Evolutionary conservation across 2,113 vertebrate genomes (phyloP).

Genomic region (Pungitius pungitius): DNA sequence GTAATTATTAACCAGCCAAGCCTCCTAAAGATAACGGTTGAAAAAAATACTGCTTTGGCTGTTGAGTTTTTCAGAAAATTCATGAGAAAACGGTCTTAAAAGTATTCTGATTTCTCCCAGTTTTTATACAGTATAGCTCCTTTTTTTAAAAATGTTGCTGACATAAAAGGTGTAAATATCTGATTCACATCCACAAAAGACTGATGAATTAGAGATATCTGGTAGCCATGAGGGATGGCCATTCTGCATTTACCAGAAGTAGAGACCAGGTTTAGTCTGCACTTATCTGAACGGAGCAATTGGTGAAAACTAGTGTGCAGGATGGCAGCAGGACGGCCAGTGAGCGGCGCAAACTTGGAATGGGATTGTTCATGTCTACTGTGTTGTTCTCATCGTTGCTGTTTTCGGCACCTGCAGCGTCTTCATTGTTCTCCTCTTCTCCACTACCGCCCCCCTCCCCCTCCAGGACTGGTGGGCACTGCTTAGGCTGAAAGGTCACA

Average conservation of each 20-base stretch:
- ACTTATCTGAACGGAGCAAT: slow-evolving; percentile 75
- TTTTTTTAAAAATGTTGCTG: background rate
- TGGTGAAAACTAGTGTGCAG: slow-evolving; percentile 74
- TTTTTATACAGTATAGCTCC: background rate
- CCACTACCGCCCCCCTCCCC: slow-evolving; percentile 42
- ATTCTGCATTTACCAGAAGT: background rate
- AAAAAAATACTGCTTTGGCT: background rate
- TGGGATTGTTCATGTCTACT: slow-evolving; percentile 64
- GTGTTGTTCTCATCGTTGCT: slow-evolving; percentile 50
- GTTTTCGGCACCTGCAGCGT: slow-evolving; percentile 34
- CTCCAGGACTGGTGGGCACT: slow-evolving; percentile 51
- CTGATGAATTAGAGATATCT: background rate
- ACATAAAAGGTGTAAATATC: background rate
- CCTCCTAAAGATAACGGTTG: background rate
- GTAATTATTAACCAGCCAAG: background rate
- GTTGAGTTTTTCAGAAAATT: background rate
- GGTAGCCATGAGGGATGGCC: background rate
- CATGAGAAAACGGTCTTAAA: background rate
- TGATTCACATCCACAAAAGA: background rate
- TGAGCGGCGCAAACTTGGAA: slow-evolving; percentile 72
- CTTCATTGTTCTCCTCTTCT: slow-evolving; percentile 50
- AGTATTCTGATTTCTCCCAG: background rate
- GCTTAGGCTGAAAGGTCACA: slow-evolving; percentile 75
- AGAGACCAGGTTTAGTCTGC: slow-evolving; percentile 56
- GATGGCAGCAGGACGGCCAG: slow-evolving; percentile 73